Conservation (phyloP, 2,797 vertebrate species). For the Halcyon smyrnensis region DNA sequence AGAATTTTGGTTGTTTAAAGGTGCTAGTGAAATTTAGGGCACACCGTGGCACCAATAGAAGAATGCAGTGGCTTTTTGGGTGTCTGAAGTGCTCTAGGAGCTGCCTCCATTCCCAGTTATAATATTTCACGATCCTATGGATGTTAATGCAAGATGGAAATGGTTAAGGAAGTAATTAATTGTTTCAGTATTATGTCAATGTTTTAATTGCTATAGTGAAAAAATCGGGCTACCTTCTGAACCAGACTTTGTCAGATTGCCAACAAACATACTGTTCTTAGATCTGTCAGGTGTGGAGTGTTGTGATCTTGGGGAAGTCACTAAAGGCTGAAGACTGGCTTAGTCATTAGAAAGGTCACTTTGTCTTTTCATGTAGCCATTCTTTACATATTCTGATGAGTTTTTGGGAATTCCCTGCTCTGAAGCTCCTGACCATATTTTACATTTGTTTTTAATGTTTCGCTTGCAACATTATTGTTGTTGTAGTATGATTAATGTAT, state of each 20-base stretch:
- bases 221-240: constrained; percentile 6
- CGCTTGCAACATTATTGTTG: neutral
- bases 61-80: neutral
- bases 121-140: neutral
- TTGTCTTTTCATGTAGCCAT: neutral
- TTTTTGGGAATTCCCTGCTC: neutral
- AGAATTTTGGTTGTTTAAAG: neutral
- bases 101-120: neutral
- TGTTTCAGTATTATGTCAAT: neutral
- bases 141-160: neutral
- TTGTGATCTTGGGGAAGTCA: neutral
- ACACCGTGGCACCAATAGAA: neutral
- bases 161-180: neutral
- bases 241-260: neutral
- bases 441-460: neutral
- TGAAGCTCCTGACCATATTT: neutral
- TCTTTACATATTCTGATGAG: neutral
- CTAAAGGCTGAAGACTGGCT: neutral
- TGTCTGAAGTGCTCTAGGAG: neutral
- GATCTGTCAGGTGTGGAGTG: neutral
- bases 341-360: neutral
- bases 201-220: neutral
- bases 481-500: neutral
- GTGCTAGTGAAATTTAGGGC: neutral
- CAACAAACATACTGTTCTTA: neutral